phyloP scores from a whole-genome alignment of 2,113 vertebrate genomes.

The Archocentrus centrarchus region DNA sequence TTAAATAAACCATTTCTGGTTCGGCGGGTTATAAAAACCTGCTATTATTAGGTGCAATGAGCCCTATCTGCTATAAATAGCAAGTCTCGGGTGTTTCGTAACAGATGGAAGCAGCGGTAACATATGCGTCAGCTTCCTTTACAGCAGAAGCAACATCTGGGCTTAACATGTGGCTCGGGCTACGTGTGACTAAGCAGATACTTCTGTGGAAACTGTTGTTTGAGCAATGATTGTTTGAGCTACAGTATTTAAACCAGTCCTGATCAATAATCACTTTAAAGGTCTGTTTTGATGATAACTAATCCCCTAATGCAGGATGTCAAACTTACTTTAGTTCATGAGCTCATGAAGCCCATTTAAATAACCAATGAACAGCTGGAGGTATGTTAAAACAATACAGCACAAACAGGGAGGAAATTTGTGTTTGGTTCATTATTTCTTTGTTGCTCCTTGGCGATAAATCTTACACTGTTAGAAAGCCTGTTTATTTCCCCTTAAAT shows the following conservation, averaged over 20 bases:
- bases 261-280: not conserved
- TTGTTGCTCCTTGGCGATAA: no score
- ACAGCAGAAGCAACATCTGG: not conserved
- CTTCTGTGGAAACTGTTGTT: not conserved
- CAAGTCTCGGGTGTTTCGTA: conserved; percentile 22
- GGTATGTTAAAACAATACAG: no score
- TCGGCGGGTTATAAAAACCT: not conserved
- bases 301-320: not conserved
- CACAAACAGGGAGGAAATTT: no score
- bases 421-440: no score
- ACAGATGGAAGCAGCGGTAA: conserved; percentile 17
- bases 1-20: not conserved
- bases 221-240: not conserved
- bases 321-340: not conserved
- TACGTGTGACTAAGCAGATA: not conserved
- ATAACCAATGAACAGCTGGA: no score
- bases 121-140: conserved; percentile 28
- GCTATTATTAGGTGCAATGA: conserved; percentile 34
- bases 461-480: no score
- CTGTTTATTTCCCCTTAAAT: no score
- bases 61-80: conserved; percentile 33
- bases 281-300: not conserved
- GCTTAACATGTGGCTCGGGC: not conserved
- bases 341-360: no score
- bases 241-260: not conserved